Percentiles rank a stretch among this genome's conserved stretches.
These are phyloP conservation scores for Onychomys torridus DNA, from an alignment of 2,797 vertebrate species.

Conservation along the genomic window DNA sequence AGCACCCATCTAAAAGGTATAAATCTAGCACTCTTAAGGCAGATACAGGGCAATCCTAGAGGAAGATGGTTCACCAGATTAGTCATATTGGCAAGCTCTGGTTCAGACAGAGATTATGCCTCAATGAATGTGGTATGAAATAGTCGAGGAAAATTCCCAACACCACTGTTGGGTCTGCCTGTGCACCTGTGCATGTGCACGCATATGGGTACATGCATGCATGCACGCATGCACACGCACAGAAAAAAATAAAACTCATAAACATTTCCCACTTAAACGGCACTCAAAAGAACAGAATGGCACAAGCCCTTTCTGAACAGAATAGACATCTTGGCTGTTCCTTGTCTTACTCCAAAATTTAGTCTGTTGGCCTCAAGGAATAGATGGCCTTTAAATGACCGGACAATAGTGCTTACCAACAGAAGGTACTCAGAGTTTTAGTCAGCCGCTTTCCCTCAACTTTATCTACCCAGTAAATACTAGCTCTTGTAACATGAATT, in stretches of 20 bases:
- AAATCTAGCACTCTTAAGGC: background rate
- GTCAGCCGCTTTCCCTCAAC: background rate
- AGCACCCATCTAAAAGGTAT: background rate
- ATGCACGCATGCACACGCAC: background rate
- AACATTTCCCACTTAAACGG: background rate
- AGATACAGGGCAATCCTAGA: background rate
- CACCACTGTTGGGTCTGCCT: background rate
- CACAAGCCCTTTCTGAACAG: background rate
- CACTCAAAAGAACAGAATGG: background rate
- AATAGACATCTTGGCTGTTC: background rate
- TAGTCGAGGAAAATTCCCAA: background rate
- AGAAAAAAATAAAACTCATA: background rate
- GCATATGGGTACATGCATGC: too few species aligned
- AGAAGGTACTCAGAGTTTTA: slow-evolving; percentile 29
- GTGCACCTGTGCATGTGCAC: background rate
- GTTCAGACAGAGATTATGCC: too few species aligned
- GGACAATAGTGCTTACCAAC: background rate
- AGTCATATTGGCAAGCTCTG: background rate
- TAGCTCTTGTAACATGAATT: background rate
- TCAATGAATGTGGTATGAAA: background rate
- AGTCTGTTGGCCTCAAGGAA: background rate
- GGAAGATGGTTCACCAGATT: background rate
- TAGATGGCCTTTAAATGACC: background rate
- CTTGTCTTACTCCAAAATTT: background rate
- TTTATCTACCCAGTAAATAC: background rate